Base-by-base conservation (phyloP, 2,888 invertebrate genomes). In the Hybos culiciformis region DNA sequence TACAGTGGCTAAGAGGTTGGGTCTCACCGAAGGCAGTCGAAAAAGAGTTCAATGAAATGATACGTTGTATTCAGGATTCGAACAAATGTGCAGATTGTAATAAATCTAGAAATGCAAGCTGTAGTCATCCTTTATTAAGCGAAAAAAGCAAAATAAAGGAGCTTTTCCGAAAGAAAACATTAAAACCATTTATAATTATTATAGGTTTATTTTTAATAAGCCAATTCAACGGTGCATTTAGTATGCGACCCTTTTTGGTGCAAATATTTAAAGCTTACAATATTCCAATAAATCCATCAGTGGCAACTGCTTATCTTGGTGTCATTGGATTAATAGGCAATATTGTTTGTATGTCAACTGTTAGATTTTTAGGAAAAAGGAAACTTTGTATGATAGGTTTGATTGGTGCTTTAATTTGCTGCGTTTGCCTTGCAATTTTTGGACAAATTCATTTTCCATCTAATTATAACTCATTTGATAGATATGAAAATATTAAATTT, bases 201-300 rank as follows among this genome's bases (percentile, higher is more conserved):
- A 63, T 72, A 54, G 66, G 68, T 0, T 72, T 71, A 54, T 75
- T 74, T 58, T 59, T 72, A 24, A 70, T 73, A 45, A 61, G 70
- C 29, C 69, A 70, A 4, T 67, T 71, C 57, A 69, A 71, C 39
- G 74, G 73, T 1, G 49, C 71, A 3, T 48, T 62, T 8, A 65
- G 71, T 0, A 61, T 73, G 11, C 63, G 70, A 42, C 72, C 75
- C n/a, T 75, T 73, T 51, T 69, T 74, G 67, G 70, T 74, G 9
- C 72, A 72, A 42, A 56, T 74, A 12, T 73, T 72, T 51, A 68
- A 66, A 46, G 56, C 59, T 24, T 59, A 59, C 43, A 48, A 55
- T 5, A 51, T 60, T 41, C 58, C 59, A n/a, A 48, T 62, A 5
- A 57, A 61, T 50, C 52, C 60, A 59, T 71, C 48, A 50, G 69